These are phyloP conservation scores for Trematomus bernacchii DNA, from an alignment of 2,797 vertebrate genomes.

Conservation along the genomic window DNA sequence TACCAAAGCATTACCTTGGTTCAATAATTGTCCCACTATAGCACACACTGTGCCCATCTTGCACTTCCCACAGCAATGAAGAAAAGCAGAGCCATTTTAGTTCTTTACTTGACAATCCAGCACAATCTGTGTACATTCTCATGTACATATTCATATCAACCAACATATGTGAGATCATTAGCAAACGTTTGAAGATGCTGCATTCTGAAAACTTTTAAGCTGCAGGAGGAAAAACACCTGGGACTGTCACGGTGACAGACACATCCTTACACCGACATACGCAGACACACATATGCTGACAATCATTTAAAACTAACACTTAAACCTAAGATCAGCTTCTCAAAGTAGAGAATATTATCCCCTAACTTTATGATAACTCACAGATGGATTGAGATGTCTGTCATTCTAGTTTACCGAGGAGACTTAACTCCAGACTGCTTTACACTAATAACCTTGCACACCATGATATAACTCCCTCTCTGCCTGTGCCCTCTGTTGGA, in stretches of 20 bases:
- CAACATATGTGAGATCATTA: constrained; percentile 6
- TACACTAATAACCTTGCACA: not conserved
- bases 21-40: not conserved
- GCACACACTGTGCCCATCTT: not conserved
- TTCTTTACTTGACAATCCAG: not conserved
- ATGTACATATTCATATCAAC: not conserved
- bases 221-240: not conserved
- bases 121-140: not conserved
- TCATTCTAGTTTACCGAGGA: not conserved
- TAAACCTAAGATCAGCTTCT: not conserved
- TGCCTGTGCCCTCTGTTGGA: constrained; percentile 32
- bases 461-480: not conserved
- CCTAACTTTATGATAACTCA: not conserved
- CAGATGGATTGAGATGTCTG: not conserved
- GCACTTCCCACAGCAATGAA: not conserved
- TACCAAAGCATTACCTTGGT: not conserved
- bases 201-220: not conserved
- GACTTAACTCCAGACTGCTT: not conserved
- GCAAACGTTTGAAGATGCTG: not conserved
- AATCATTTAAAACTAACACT: constrained; percentile 14
- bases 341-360: not conserved
- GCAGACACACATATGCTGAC: not conserved
- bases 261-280: not conserved
- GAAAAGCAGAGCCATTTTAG: not conserved
- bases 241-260: not conserved